phyloP scores from a whole-genome alignment of 2,797 vertebrate genomes.

The Pipistrellus nathusii region DNA sequence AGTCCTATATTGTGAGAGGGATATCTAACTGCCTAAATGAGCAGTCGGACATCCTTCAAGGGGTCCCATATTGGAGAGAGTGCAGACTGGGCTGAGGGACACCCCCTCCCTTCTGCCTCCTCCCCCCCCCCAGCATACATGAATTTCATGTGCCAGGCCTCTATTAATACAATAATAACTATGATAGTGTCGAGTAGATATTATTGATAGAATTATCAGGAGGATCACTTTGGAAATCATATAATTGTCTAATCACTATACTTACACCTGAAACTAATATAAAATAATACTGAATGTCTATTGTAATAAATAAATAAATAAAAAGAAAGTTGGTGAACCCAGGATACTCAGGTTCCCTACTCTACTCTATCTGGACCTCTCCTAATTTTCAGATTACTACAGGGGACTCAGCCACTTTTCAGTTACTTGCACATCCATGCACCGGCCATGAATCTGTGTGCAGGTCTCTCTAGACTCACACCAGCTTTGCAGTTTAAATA shows the following conservation, averaged over 20 bases:
- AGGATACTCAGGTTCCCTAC: background rate
- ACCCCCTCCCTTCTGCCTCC: too few relatives aligned
- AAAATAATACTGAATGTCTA: background rate
- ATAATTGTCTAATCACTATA: background rate
- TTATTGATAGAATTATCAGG: background rate
- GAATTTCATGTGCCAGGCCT: too few relatives aligned
- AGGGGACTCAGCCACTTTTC: background rate
- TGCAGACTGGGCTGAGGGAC: too few relatives aligned
- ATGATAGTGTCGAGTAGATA: background rate
- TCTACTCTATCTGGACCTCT: background rate
- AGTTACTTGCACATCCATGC: background rate
- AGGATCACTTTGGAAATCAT: background rate
- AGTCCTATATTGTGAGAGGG: too few relatives aligned
- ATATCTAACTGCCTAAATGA: too few relatives aligned
- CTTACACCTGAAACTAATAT: background rate
- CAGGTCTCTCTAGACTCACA: background rate
- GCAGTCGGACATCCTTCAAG: too few relatives aligned
- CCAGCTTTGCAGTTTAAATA: conserved; percentile 22
- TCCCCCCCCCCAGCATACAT: too few relatives aligned
- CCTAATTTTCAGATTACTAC: background rate
- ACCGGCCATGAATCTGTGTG: background rate
- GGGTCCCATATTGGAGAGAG: too few relatives aligned
- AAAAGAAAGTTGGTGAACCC: background rate
- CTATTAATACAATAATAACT: background rate
- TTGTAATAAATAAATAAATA: background rate